Evolutionary conservation across 1,140 invertebrate species (phyloP), one percentile per base, ranked within the genome.

Genomic region (Lordiphosa collinella): DNA sequence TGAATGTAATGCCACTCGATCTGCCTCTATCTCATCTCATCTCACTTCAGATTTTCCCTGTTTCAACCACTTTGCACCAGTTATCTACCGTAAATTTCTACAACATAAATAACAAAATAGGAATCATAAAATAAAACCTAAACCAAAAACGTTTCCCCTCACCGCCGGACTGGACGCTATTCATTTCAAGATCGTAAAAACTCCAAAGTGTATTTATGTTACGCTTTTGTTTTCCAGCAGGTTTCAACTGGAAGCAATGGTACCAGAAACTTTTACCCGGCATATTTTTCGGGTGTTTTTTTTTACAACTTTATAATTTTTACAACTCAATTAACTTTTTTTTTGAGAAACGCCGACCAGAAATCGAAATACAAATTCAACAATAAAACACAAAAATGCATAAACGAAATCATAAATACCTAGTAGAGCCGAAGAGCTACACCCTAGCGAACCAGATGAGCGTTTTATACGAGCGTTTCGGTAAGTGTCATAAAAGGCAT

Each of bases 271-370:
- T 80, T 67, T 80, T 79, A 62, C 46, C 38, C 61, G 54, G 12
- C 71, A 46, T 52, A 55, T 65, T 31, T 32, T 53, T 48, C 38
- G 12, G 36, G 18, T 14, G 49, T 46, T 34, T 43, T 35, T 60
- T 80, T 82, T 84, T 84, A 84, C 78, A 84, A 66, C 78, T 84
- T 84, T 84, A 84, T 84, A 84, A 84, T 84, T 84, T 84, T 84
- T 85, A 84, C 78, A 84, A 78, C 78, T 84, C 79, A 84, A 84
- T 84, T 85, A 85, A 84, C 57, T 80, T 84, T 71, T 73, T 68
- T 34, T 40, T 32, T 48, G 13, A 16, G 13, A 84, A 76, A 73
- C 68, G 68, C 56, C 18, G 18, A 29, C 22, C 32, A 37, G 38
- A 56, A 59, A 69, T 76, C 69, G 63, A 74, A 80, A 62, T 70